Percentiles rank a stretch among this genome's conserved stretches.
These are phyloP conservation scores for Oreochromis grahami DNA, from an alignment of 2,797 vertebrate genomes.

Conservation along the genomic window DNA sequence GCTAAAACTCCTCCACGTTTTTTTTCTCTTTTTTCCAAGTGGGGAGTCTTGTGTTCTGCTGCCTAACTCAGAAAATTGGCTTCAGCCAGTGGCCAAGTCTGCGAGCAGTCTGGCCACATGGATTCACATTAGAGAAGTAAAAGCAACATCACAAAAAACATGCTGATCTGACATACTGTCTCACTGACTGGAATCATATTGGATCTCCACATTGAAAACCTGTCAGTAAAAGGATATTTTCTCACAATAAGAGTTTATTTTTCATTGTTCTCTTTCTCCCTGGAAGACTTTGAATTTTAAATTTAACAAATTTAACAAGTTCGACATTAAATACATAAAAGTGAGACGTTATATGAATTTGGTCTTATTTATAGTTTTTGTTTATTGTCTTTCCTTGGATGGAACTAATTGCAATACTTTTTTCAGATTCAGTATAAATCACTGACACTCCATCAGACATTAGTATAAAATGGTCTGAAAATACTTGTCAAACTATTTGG, in stretches of 20 bases:
- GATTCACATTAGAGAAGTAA: slow-evolving; percentile 67
- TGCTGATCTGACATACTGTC: slow-evolving; percentile 57
- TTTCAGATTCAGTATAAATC: background rate
- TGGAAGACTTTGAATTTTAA: background rate
- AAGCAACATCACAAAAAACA: slow-evolving; percentile 52
- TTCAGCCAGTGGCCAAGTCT: slow-evolving; percentile 74
- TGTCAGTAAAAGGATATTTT: slow-evolving; percentile 13
- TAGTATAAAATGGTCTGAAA: background rate
- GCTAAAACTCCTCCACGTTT: slow-evolving; percentile 81
- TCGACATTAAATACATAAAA: background rate
- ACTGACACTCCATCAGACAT: background rate
- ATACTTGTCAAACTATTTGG: background rate
- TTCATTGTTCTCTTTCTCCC: background rate
- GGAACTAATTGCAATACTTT: background rate
- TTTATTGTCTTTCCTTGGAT: background rate
- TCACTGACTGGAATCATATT: slow-evolving; percentile 32
- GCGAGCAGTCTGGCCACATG: slow-evolving; percentile 74
- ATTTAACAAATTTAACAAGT: background rate
- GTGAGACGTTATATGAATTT: background rate
- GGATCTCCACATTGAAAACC: slow-evolving; percentile 14
- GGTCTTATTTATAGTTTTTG: background rate
- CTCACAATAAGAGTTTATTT: background rate
- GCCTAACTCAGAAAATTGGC: slow-evolving; percentile 77
- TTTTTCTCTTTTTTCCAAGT: slow-evolving; percentile 62
- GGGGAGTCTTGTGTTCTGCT: slow-evolving; percentile 77